phyloP scores from a whole-genome alignment of 2,113 vertebrate species.

The Gasterosteus aculeatus region DNA sequence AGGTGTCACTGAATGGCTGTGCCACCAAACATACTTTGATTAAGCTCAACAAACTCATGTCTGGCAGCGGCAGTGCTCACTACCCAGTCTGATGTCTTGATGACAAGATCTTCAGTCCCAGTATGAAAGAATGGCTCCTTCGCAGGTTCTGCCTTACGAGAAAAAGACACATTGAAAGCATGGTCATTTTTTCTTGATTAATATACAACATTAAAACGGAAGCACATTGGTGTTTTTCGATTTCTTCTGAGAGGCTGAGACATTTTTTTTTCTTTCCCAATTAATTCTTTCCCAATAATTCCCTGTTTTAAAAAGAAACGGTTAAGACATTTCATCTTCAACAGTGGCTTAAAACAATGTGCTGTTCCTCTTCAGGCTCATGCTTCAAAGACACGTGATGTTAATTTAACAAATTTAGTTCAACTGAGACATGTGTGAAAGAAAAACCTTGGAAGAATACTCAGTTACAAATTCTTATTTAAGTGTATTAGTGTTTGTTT shows the following conservation, averaged over 20 bases:
- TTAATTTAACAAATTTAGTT: slow-evolving; percentile 26
- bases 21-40: slow-evolving; percentile 75
- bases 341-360: slow-evolving; percentile 15
- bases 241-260: neutral
- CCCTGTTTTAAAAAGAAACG: slow-evolving; percentile 11
- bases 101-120: slow-evolving; percentile 68
- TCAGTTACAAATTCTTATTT: slow-evolving; percentile 31
- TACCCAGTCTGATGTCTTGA: slow-evolving; percentile 54
- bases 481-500: slow-evolving; percentile 49
- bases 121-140: slow-evolving; percentile 48
- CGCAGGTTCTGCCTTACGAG: slow-evolving; percentile 24
- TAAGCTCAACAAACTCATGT: slow-evolving; percentile 30
- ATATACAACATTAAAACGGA: slow-evolving; percentile 17
- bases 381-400: neutral
- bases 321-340: neutral
- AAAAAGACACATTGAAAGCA: slow-evolving; percentile 30
- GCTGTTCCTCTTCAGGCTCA: slow-evolving; percentile 2
- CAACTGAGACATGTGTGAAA: slow-evolving; percentile 2
- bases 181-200: slow-evolving; percentile 1
- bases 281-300: slow-evolving; percentile 16
- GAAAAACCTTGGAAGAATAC: slow-evolving; percentile 8
- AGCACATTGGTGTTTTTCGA: slow-evolving; percentile 15
- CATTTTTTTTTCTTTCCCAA: slow-evolving; percentile 1
- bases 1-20: slow-evolving; percentile 59
- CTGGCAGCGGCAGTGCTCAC: slow-evolving; percentile 37